Percentiles rank a stretch among this genome's conserved stretches.
Evolutionary conservation across 2,888 invertebrate species (phyloP).

Genomic region (Platycheirus albimanus): DNA sequence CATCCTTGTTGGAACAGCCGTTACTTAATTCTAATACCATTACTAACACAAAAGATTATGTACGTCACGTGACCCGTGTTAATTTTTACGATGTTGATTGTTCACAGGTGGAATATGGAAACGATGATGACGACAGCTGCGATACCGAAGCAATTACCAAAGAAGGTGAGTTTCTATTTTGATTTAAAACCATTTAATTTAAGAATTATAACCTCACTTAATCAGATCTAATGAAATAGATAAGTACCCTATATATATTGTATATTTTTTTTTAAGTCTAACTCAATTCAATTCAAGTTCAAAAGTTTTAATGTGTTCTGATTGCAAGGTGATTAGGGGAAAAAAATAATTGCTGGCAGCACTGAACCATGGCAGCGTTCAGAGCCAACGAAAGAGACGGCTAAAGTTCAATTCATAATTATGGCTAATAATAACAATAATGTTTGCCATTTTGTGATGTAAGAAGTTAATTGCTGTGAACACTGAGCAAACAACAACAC

Average conservation of each 20-base stretch:
- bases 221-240: constrained; percentile 28
- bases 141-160: constrained; percentile 93
- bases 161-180: constrained; percentile 87
- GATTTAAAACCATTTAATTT: constrained; percentile 48
- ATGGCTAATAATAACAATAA: constrained; percentile 68
- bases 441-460: constrained; percentile 70
- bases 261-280: no score
- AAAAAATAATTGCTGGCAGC: constrained; percentile 52
- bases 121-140: constrained; percentile 87
- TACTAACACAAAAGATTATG: constrained; percentile 79
- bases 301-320: constrained; percentile 29
- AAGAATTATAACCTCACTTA: constrained; percentile 35
- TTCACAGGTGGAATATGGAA: constrained; percentile 84
- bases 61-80: constrained; percentile 83
- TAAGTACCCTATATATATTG: constrained; percentile 3
- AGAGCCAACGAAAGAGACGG: constrained; percentile 39
- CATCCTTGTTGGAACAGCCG: constrained; percentile 64
- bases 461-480: constrained; percentile 73
- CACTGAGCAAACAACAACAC: constrained; percentile 38
- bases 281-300: constrained; percentile 6
- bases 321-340: constrained; percentile 45
- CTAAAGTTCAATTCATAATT: constrained; percentile 71
- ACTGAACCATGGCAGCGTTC: constrained; percentile 20
- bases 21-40: constrained; percentile 75
- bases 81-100: constrained; percentile 83